Percentiles rank a stretch among this genome's conserved stretches.
phyloP scores from a whole-genome alignment of 2,797 vertebrate species.

The Lophius americanus region DNA sequence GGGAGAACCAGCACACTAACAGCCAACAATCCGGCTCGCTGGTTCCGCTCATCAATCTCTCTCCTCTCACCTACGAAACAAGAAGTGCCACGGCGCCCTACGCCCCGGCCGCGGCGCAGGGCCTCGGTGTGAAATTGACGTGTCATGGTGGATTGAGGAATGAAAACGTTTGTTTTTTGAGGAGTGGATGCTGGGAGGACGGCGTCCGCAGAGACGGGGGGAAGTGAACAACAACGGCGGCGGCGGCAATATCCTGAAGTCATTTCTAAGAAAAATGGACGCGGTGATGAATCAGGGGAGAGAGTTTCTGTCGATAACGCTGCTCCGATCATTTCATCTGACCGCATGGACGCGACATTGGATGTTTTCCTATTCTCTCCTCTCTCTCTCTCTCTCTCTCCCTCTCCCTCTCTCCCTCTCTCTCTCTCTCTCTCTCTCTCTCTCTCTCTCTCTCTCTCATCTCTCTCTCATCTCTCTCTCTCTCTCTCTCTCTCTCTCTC shows the following conservation, averaged over 20 bases:
- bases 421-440: neutral
- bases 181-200: constrained; percentile 20
- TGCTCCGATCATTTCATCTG: neutral
- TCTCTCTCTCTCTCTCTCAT: neutral
- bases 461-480: too few species aligned
- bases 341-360: neutral
- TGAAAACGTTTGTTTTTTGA: constrained; percentile 28
- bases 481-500: too few species aligned
- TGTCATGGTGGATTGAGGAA: constrained; percentile 13
- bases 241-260: constrained; percentile 13
- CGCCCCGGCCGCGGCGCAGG: constrained; percentile 17
- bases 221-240: too few species aligned
- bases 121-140: constrained; percentile 21
- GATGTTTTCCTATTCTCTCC: neutral
- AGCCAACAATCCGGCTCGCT: constrained; percentile 22
- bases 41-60: constrained; percentile 36
- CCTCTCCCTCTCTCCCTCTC: too few species aligned
- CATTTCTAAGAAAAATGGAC: constrained; percentile 13
- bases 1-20: constrained; percentile 20
- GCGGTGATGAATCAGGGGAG: neutral
- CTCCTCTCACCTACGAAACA: constrained; percentile 32
- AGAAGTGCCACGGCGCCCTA: constrained; percentile 23
- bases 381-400: neutral
- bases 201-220: neutral
- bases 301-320: neutral